Evolutionary conservation across 2,797 vertebrate species (phyloP), one percentile per base, ranked within the genome.

Genomic region (Alauda arvensis): DNA sequence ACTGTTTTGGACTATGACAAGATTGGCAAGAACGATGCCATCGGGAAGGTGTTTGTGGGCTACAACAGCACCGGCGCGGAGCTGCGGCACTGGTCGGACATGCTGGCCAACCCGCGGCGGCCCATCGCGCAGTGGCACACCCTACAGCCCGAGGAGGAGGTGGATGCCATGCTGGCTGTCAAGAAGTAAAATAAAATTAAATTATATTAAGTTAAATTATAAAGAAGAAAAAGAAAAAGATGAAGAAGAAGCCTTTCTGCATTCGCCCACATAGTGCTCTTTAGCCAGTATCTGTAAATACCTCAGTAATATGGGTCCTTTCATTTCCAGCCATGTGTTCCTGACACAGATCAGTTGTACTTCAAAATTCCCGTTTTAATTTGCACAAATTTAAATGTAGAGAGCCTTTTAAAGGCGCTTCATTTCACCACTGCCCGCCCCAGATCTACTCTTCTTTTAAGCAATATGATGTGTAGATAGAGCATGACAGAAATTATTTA

Each of bases 391-490:
- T 96, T 96, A 96, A 97, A 96, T 84, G 96, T 97, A 97, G 97
- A 97, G 86, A 96, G 91, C 95, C 96, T 93, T 96, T 94, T 87
- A 86, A 93, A 93, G 94, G 95, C 94, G 85, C 94, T 97, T 97
- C 92, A 88, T 96, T 94, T 93, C 95, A 86, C 96, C 94, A 95
- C 97, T 96, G 96, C 95, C 96, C 97, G 10, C 78, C 93, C 97
- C 97, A 98, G 96, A 98, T 96, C 97, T 97, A 98, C 98, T 99
- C 98, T 99, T 99, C 98, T 99, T 99, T 99, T 99, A 99, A 99
- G 99, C 99, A 99, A 99, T 99, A 99, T 99, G 98, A 99, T 98
- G 98, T 99, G 98, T 99, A 99, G 99, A 99, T 99, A 99, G 98
- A 98, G 99, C 99, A 99, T 99, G 99, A 99, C 97, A 98, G 98